These are phyloP conservation scores for Embidobia sp. DNA, from an alignment of 2,888 invertebrate genomes.

Conservation along the genomic window DNA sequence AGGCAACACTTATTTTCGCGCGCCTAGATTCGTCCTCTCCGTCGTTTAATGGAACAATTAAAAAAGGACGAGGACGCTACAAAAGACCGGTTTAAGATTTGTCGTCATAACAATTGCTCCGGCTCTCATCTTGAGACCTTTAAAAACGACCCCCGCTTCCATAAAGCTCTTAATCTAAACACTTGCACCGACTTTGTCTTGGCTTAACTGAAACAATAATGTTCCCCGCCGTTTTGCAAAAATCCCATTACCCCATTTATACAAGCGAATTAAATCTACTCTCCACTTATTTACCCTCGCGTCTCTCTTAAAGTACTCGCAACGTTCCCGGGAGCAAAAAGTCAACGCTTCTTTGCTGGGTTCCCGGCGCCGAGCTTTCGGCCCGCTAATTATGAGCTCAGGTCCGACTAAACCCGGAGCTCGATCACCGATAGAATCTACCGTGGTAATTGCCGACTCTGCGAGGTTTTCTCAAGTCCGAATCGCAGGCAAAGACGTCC, in stretches of 20 bases:
- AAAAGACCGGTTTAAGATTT: too few species aligned
- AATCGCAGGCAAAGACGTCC: too few species aligned
- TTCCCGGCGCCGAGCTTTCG: too few species aligned
- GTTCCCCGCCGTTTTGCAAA: constrained; percentile 9
- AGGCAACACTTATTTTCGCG: too few species aligned
- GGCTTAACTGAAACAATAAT: constrained; percentile 34
- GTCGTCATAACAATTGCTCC: constrained; percentile 24
- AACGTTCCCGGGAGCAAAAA: constrained; percentile 11
- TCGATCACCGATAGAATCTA: not conserved
- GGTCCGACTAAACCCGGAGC: constrained; percentile 4
- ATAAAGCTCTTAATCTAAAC: constrained; percentile 33
- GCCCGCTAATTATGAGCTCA: too few species aligned
- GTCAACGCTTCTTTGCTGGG: constrained; percentile 12
- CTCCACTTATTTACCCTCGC: constrained; percentile 26
- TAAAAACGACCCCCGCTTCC: constrained; percentile 13
- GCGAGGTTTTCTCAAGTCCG: too few species aligned
- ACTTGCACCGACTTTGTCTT: constrained; percentile 16
- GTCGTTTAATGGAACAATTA: too few species aligned
- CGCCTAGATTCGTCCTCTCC: too few species aligned
- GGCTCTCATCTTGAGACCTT: constrained; percentile 9
- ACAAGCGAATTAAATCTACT: constrained; percentile 30
- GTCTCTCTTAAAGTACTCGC: constrained; percentile 19
- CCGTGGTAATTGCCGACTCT: constrained; percentile 7
- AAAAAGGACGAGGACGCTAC: too few species aligned
- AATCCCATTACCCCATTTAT: constrained; percentile 25